phyloP scores from a whole-genome alignment of 1,140 invertebrate genomes.

The Aphaenogaster rudis region DNA sequence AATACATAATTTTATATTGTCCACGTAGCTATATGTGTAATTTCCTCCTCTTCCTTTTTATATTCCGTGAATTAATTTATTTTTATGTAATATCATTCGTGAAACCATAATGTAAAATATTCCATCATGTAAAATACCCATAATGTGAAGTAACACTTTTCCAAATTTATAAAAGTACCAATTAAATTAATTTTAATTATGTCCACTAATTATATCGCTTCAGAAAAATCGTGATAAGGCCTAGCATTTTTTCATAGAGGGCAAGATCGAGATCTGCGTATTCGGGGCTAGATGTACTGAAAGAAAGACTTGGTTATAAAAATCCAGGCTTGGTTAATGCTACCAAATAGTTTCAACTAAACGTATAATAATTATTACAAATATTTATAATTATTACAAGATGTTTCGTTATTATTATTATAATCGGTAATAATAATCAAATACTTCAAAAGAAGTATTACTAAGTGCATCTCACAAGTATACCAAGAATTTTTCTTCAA shows the following conservation, averaged over 20 bases:
- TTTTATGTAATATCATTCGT: background rate
- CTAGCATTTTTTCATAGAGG: background rate
- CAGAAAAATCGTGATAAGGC: background rate
- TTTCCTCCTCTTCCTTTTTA: background rate
- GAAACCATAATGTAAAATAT: background rate
- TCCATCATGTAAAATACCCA: background rate
- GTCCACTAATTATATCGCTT: background rate
- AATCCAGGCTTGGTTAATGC: no score
- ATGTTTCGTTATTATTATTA: no score
- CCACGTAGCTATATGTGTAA: background rate
- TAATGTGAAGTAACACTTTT: background rate
- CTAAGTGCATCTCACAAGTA: no score
- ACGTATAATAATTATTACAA: no score
- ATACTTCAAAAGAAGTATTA: no score
- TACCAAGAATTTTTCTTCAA: no score
- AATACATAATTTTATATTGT: background rate
- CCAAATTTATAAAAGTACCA: background rate
- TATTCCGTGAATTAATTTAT: background rate
- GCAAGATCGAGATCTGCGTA: background rate
- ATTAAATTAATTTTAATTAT: background rate
- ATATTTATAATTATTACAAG: no score
- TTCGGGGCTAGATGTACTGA: background rate
- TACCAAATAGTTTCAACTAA: no score
- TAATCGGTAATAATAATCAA: no score
- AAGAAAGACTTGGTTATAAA: no score